These are phyloP conservation scores for Leptinotarsa defecta DNA, from an alignment of 1,140 invertebrate genomes.

Conservation along the genomic window DNA sequence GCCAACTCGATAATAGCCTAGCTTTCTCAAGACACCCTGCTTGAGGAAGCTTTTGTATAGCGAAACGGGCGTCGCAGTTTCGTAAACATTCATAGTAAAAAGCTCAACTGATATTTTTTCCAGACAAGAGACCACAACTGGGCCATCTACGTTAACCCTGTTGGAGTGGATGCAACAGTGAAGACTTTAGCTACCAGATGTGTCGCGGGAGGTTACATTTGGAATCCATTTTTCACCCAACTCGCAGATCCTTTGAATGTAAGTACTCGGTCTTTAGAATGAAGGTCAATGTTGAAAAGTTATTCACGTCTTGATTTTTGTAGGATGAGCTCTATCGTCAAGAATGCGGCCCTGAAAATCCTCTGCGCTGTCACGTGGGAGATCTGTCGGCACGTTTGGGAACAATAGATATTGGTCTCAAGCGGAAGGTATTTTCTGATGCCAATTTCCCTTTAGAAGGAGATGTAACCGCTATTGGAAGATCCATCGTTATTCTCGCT, in stretches of 20 bases:
- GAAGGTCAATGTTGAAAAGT: background rate
- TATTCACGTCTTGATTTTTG: background rate
- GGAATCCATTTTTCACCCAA: slow-evolving; percentile 93
- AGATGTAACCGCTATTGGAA: slow-evolving; percentile 74
- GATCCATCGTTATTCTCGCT: slow-evolving; percentile 84
- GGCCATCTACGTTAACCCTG: slow-evolving; percentile 91
- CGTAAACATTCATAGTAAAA: background rate
- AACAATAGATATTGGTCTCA: slow-evolving; percentile 79
- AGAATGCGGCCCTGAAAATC: slow-evolving; percentile 86
- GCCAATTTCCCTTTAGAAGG: slow-evolving; percentile 85
- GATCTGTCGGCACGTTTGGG: slow-evolving; percentile 86
- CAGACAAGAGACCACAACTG: slow-evolving; percentile 86
- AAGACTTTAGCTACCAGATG: slow-evolving; percentile 79
- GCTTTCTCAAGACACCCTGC: background rate
- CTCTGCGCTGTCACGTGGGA: slow-evolving; percentile 89
- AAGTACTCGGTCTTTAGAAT: slow-evolving; percentile 48
- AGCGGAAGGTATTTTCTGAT: slow-evolving; percentile 81
- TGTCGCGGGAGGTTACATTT: slow-evolving; percentile 86
- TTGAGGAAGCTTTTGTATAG: background rate
- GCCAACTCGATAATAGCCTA: no score
- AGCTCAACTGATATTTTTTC: slow-evolving; percentile 42
- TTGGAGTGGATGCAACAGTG: slow-evolving; percentile 89
- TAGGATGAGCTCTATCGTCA: slow-evolving; percentile 81
- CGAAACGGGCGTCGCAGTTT: background rate
- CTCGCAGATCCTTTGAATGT: slow-evolving; percentile 87